These are phyloP conservation scores for Drosophila putrida DNA, from an alignment of 2,888 invertebrate species.

Conservation along the genomic window DNA sequence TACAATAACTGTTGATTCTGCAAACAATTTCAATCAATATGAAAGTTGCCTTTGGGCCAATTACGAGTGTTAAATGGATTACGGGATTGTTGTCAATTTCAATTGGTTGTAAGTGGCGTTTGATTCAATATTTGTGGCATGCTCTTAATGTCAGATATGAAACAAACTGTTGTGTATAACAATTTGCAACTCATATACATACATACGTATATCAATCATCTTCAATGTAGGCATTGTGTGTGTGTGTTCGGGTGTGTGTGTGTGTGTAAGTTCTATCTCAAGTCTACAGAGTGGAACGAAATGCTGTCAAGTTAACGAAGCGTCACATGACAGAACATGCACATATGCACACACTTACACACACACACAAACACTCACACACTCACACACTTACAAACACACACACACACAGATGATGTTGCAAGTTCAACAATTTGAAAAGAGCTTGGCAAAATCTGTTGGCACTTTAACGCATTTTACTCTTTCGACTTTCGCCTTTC, in stretches of 20 bases:
- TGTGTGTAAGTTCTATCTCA: conserved; percentile 19
- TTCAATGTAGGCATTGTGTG: neutral
- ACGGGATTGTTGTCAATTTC: conserved; percentile 26
- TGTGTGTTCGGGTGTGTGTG: conserved; percentile 11
- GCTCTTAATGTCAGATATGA: neutral
- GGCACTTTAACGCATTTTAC: conserved; percentile 63
- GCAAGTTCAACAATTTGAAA: conserved; percentile 37
- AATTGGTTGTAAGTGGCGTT: conserved; percentile 18
- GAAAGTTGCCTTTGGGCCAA: conserved; percentile 3
- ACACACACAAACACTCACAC: conserved; percentile 9
- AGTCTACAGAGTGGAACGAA: conserved; percentile 45
- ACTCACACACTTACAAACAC: conserved; percentile 9
- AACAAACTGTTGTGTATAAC: neutral
- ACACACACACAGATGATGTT: conserved; percentile 13
- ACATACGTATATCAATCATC: conserved; percentile 16
- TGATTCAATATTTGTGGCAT: conserved; percentile 4
- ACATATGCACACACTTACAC: conserved; percentile 34
- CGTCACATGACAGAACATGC: conserved; percentile 58
- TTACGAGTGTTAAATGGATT: conserved; percentile 14
- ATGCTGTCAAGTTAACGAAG: conserved; percentile 70
- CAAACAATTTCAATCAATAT: neutral
- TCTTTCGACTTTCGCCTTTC: conserved; percentile 21
- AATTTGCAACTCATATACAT: conserved; percentile 5
- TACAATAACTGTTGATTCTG: conserved; percentile 8
- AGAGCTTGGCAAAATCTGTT: conserved; percentile 48